Conservation (phyloP, 2,113 vertebrate species). For the Chaetorhynchus papuensis region DNA sequence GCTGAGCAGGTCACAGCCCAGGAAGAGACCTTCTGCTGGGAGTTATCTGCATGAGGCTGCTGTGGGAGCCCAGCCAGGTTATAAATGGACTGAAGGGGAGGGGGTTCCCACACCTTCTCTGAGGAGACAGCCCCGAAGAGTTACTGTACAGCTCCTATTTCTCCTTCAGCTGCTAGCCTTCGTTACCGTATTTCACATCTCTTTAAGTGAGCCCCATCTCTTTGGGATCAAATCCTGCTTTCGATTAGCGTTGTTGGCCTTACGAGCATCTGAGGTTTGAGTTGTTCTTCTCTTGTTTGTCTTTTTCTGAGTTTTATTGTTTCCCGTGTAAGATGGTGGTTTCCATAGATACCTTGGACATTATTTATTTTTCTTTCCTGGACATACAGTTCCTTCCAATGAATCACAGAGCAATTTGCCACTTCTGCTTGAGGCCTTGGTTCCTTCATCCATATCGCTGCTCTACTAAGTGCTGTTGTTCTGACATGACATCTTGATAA, state of each 20-base stretch:
- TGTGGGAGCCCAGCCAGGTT: neutral
- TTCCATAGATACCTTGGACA: constrained; percentile 20
- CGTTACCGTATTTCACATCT: neutral
- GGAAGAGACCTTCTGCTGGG: neutral
- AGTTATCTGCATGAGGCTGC: neutral
- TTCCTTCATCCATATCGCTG: neutral
- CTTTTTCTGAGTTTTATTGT: constrained; percentile 9
- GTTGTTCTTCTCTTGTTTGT: neutral
- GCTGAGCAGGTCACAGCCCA: neutral
- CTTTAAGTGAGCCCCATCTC: neutral
- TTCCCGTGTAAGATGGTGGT: constrained; percentile 1
- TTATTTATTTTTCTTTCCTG: neutral
- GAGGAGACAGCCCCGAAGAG: neutral
- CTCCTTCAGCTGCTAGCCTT: neutral
- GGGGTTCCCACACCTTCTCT: neutral
- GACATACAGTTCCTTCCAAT: neutral
- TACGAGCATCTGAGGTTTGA: neutral
- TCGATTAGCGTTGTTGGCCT: neutral
- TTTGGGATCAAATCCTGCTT: neutral
- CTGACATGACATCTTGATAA: neutral
- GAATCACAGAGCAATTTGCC: neutral
- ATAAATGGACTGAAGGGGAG: neutral
- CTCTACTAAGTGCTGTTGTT: neutral
- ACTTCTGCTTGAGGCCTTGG: neutral
- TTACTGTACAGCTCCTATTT: neutral